phyloP scores from a whole-genome alignment of 2,797 vertebrate species.

The Helarctos malayanus region DNA sequence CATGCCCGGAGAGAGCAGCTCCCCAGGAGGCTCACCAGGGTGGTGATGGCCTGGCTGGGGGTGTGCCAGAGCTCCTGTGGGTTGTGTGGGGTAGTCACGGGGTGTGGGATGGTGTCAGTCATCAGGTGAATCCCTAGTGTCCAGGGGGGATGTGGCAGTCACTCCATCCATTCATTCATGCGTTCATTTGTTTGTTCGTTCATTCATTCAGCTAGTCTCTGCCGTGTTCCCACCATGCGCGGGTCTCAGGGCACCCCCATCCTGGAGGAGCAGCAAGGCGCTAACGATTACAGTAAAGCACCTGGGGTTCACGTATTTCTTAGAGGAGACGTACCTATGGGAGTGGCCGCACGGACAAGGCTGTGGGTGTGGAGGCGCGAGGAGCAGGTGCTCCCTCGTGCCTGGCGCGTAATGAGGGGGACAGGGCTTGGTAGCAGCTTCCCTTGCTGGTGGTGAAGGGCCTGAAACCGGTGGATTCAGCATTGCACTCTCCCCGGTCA shows the following conservation, averaged over 20 bases:
- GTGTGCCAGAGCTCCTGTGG: background rate
- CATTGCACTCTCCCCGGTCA: accelerated
- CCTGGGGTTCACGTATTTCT: accelerated
- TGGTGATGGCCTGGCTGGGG: background rate
- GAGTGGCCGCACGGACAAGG: background rate
- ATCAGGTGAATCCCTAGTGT: background rate
- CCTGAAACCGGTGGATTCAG: accelerated
- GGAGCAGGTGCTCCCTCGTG: accelerated
- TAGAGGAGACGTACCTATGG: background rate
- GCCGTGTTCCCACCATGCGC: accelerated
- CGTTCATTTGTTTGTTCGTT: background rate
- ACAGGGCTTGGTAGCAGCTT: background rate
- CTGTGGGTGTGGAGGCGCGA: background rate
- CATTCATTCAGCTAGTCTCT: background rate
- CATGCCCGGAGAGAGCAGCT: background rate
- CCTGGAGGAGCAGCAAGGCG: background rate
- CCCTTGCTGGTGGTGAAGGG: background rate
- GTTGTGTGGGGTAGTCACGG: background rate
- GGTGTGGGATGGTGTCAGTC: background rate
- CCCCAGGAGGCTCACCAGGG: background rate
- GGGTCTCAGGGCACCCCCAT: accelerated
- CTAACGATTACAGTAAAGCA: accelerated
- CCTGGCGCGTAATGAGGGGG: background rate
- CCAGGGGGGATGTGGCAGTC: background rate
- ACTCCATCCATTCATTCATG: background rate